Base-by-base conservation (phyloP, 2,888 invertebrate species). In the Chloroclysta siterata region DNA sequence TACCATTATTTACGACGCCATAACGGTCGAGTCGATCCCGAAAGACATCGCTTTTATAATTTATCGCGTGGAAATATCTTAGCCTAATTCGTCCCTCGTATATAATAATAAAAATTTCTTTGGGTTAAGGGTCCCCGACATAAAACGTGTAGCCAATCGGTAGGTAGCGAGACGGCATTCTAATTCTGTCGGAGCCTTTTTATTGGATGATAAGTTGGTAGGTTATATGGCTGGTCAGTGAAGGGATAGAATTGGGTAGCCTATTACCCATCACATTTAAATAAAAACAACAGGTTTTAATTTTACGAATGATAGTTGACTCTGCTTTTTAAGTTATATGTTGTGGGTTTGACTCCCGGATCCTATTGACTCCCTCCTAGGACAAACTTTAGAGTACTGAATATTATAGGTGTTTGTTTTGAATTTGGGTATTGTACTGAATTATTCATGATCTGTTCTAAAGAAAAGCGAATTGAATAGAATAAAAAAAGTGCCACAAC, bases 71-170 rank as follows among this genome's bases (percentile, higher is more conserved):
- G 80, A 84, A 89, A 89, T 89, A 89, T 85, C 83, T 83, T 79
- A 74, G 79, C 80, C 82, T 87, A 87, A 89, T 88, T 88, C 85
- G 81, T 83, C 71, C 69, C 77, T 79, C 79, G 86, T 90, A 89
- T 88, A 85, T 90, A 88, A 85, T 85, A 83, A 84, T 84, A 85
- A 83, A 83, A 83, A 85, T 83, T 85, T 85, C 83, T 82, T 46
- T 82, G 79, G 65, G 80, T 83, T 63, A 82, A 80, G 81, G 78
- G 85, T 79, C 75, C 77, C 64, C 79, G 75, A 79, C 67, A 74
- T 75, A 74, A 75, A 60, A 60, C 53, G 61, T 61, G 65, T 58
- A 61, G 51, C 47, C 29, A 29, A 65, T 65, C 48, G 53, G 6
- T 15, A 46, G 39, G 53, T 68, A 63, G 33, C 55, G 53, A 33